Evolutionary conservation across 2,113 vertebrate genomes (phyloP), one percentile per base, ranked within the genome.

Genomic region (Galeopterus variegatus): DNA sequence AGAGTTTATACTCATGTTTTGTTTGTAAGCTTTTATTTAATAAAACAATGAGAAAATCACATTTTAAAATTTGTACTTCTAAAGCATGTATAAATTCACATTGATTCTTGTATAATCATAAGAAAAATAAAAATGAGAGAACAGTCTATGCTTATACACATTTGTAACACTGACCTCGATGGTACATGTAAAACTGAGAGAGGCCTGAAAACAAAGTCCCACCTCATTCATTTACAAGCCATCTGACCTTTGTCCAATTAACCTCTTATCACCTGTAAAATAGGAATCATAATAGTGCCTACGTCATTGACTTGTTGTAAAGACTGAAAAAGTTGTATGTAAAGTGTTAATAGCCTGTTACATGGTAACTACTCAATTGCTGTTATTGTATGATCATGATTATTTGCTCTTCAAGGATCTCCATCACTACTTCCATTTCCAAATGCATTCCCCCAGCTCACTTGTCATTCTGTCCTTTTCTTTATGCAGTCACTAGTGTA

Each of bases 11-110:
- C 41, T 41, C 41, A 41, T 41, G 41, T 62, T 45, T 93, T 41
- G 41, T 62, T 45, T 93, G 4, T 91, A 79, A 60, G 81, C 90
- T 94, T 94, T 82, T 54, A 93, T 69, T 90, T 88, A 80, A 80
- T 45, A 50, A 97, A n/a, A 70, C 11, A 88, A 81, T 52, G 50
- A 69, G 41, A 90, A 91, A 84, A 24, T 31, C 8, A 82, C 23
- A 26, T 56, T 65, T 75, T 36, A 69, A 67, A 82, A 48, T 54
- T 72, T 79, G 50, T 64, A 24, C 88, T 97, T 94, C 33, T 92
- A 91, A 87, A 88, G 54, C 31, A 31, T 81, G 17, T 45, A 45
- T 76, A 80, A 58, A 69, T 62, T 88, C 17, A 75, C n/a, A 84
- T 77, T 52, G 45, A 33, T 82, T 86, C 67, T 85, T 85, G 3